phyloP scores from a whole-genome alignment of 2,888 invertebrate genomes.

The Spilarctia lutea region DNA sequence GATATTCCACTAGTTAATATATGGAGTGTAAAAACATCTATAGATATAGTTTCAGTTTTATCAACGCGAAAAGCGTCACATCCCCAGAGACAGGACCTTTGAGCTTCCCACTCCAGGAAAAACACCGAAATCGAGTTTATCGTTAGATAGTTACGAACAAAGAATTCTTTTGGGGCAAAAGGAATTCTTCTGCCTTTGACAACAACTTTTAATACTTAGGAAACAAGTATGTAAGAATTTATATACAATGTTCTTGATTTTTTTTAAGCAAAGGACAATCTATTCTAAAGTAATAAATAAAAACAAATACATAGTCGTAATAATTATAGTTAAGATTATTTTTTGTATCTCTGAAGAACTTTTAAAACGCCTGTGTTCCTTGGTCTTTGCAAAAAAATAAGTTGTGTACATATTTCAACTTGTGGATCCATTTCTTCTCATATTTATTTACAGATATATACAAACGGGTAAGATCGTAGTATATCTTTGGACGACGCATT shows the following conservation, averaged over 20 bases:
- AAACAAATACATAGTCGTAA: background rate
- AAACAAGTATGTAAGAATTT: background rate
- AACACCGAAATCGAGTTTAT: constrained; percentile 3
- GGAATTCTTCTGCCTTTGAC: constrained; percentile 5
- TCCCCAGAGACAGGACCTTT: background rate
- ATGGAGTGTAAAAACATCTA: background rate
- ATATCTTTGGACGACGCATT: background rate
- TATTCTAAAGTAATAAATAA: background rate
- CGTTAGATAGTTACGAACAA: constrained; percentile 3
- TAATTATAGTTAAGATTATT: background rate
- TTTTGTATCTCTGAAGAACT: background rate
- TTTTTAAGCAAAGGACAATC: background rate
- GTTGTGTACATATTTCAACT: background rate
- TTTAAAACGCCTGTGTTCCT: background rate
- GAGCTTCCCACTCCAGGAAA: background rate
- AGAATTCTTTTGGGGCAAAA: constrained; percentile 7
- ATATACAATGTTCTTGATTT: background rate
- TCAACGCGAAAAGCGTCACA: constrained; percentile 1
- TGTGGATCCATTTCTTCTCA: background rate
- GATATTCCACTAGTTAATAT: background rate
- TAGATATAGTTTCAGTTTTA: background rate
- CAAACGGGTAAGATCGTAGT: background rate
- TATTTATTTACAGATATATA: background rate
- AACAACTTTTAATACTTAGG: background rate
- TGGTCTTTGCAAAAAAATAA: background rate